Evolutionary conservation across 2,113 vertebrate genomes (phyloP), one percentile per base, ranked within the genome.

Genomic region (Emydura subglobosa): DNA sequence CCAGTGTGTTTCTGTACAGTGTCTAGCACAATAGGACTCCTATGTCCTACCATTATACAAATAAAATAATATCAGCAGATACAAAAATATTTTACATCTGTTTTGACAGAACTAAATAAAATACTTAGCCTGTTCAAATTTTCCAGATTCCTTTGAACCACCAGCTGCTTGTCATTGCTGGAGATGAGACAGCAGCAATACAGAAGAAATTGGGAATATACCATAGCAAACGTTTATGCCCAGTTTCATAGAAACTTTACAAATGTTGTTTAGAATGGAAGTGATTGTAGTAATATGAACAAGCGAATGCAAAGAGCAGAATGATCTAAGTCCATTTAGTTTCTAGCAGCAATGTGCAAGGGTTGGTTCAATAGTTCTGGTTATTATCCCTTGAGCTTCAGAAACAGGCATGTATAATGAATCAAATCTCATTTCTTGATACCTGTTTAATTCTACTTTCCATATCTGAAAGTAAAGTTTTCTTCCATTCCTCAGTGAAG

Each of bases 381-480:
- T 9, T 22, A 39, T 72, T 39, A 39, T 39, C n/a, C 65, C 59
- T 22, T 39, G 19, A 72, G 19, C 65, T 39, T 21, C 21, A 72
- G n/a, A 22, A 22, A 10, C n/a, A 72, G 1, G 17, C n/a, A 21
- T 10, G n/a, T 22, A 9, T n/a, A 39, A 72, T 11, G 65, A 22
- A 22, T 39, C n/a, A 39, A 72, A 72, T 39, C 65, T 39, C 42
- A 21, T 2, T 82, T 27, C 0, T 83, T 0, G 11, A 68, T 97
- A 99, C 99, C 98, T 98, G 90, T 82, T 98, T 98, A 95, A 99
- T 98, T 55, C 98, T 99, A 7, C 95, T 98, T 96, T 98, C 96
- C 97, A 99, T 96, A 92, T 99, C 98, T 42, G 2, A 54, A 22
- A 98, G 97, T 53, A 99, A 95, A 2, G 79, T 97, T 5, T 42